Conservation (phyloP, 1,140 invertebrate genomes). For the Aphidius ervi region DNA sequence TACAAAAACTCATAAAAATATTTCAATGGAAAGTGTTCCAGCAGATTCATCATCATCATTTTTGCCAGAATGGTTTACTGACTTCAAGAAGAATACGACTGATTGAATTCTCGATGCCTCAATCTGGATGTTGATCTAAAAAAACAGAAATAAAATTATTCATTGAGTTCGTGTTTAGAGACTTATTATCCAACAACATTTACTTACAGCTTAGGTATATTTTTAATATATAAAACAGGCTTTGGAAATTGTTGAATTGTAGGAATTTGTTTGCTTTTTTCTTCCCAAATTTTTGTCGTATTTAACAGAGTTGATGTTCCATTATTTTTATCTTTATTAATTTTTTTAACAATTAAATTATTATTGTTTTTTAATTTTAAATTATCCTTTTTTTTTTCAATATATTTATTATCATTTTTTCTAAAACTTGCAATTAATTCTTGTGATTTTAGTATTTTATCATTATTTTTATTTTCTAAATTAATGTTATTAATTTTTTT, state of each 20-base stretch:
- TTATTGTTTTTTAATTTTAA: slow-evolving; percentile 22
- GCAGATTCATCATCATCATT: no score
- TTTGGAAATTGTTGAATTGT: slow-evolving; percentile 13
- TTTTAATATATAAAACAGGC: slow-evolving; percentile 40
- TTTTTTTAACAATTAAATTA: slow-evolving; percentile 8
- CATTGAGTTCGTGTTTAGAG: neutral
- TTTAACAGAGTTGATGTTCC: slow-evolving; percentile 35
- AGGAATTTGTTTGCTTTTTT: slow-evolving; percentile 34
- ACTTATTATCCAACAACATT: neutral
- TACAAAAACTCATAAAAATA: no score
- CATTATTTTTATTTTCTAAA: slow-evolving; percentile 10
- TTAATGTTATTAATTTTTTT: slow-evolving; percentile 29
- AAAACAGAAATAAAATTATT: slow-evolving; percentile 12
- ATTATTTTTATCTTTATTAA: slow-evolving; percentile 4
- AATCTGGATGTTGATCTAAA: slow-evolving; percentile 28
- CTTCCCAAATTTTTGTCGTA: slow-evolving; percentile 42
- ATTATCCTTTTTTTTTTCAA: slow-evolving; percentile 33
- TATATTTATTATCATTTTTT: slow-evolving; percentile 37
- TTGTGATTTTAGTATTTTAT: slow-evolving; percentile 18
- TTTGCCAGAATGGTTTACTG: slow-evolving; percentile 10
- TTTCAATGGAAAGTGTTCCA: no score
- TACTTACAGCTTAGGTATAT: slow-evolving; percentile 43
- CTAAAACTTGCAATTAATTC: slow-evolving; percentile 37
- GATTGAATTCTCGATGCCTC: slow-evolving; percentile 28
- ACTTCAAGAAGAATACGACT: slow-evolving; percentile 32